A percentile compares a stretch with the other conserved stretches of the same genome.
Evolutionary conservation across 2,113 vertebrate genomes (phyloP).

Genomic region (Cettia cetti): DNA sequence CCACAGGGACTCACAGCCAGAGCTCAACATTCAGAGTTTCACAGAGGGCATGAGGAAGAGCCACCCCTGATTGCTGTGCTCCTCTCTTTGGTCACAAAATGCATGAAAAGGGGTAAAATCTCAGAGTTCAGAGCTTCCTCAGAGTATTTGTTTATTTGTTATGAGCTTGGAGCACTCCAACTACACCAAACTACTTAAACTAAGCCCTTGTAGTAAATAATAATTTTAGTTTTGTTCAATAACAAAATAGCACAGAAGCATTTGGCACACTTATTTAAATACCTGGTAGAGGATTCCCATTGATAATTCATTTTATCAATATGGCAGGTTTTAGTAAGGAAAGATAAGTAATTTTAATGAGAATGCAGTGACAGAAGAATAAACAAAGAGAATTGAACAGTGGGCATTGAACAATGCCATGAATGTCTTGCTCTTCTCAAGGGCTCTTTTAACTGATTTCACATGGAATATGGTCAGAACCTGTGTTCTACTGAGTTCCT

Average conservation of each 20-base stretch:
- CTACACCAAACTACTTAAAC: background rate
- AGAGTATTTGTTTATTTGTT: background rate
- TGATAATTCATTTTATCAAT: background rate
- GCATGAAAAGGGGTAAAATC: background rate
- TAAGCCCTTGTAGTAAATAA: background rate
- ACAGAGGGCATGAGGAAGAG: background rate
- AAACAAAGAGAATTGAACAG: slow-evolving; percentile 18
- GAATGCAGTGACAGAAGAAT: slow-evolving; percentile 40
- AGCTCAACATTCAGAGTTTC: background rate
- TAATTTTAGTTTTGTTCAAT: slow-evolving; percentile 45
- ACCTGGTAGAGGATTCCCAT: background rate
- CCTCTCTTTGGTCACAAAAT: background rate
- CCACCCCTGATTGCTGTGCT: background rate
- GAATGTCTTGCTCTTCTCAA: slow-evolving; percentile 2
- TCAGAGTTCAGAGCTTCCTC: background rate
- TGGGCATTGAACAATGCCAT: background rate
- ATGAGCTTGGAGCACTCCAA: background rate
- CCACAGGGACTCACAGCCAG: background rate
- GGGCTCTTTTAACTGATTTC: slow-evolving; percentile 6
- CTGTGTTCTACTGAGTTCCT: background rate
- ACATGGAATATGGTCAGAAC: background rate
- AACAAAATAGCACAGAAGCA: background rate
- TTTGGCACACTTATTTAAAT: slow-evolving; percentile 3
- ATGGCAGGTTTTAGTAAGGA: background rate
- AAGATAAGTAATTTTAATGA: background rate